phyloP scores from a whole-genome alignment of 1,140 invertebrate species.

The Drosophila nigrodunni region DNA sequence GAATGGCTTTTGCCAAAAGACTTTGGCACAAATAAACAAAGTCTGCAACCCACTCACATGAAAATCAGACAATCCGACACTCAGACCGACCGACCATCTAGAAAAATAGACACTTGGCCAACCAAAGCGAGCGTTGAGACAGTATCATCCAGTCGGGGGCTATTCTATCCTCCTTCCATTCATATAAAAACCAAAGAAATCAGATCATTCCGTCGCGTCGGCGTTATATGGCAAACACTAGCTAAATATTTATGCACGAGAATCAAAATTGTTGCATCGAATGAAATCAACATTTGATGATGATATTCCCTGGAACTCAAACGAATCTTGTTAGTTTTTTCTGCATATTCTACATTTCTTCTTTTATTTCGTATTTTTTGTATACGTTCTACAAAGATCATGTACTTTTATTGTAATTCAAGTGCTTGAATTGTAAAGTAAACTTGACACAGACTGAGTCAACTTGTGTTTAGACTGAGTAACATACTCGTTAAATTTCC shows the following conservation, averaged over 20 bases:
- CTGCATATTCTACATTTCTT: neutral
- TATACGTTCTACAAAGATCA: neutral
- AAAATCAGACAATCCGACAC: neutral
- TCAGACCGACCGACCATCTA: neutral
- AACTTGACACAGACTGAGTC: neutral
- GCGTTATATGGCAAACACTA: slow-evolving; percentile 29
- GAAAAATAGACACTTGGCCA: slow-evolving; percentile 1
- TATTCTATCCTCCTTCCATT: neutral
- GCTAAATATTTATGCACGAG: slow-evolving; percentile 75
- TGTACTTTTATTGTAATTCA: slow-evolving; percentile 13
- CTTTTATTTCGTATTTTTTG: slow-evolving; percentile 12
- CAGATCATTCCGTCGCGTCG: slow-evolving; percentile 38
- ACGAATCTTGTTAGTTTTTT: slow-evolving; percentile 24
- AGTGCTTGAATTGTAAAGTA: slow-evolving; percentile 5
- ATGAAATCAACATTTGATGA: slow-evolving; percentile 54
- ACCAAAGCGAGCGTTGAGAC: slow-evolving; percentile 16
- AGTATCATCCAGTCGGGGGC: slow-evolving; percentile 8
- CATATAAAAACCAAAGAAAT: slow-evolving; percentile 24
- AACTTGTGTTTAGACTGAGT: neutral
- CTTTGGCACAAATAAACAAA: slow-evolving; percentile 50
- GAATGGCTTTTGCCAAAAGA: slow-evolving; percentile 46
- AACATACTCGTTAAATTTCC: neutral
- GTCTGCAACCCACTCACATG: slow-evolving; percentile 40
- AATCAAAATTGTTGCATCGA: slow-evolving; percentile 56
- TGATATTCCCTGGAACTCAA: slow-evolving; percentile 55